Evolutionary conservation across 2,797 vertebrate species (phyloP).

Genomic region (Leucoraja ocellata): DNA sequence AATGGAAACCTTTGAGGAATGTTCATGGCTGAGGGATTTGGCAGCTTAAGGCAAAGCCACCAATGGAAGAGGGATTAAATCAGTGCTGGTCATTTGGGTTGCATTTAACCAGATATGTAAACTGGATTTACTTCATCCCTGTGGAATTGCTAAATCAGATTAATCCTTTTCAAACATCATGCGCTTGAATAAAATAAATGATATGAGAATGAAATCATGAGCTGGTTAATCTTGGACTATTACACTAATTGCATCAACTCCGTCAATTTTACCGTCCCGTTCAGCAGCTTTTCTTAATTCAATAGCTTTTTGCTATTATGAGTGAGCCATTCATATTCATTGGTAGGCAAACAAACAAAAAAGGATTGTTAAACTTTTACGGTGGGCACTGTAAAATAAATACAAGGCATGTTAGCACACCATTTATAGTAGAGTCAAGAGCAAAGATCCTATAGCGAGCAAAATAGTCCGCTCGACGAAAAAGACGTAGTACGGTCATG

Average conservation of each 20-base stretch:
- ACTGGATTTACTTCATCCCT: constrained; percentile 7
- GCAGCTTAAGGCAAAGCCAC: neutral
- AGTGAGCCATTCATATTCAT: neutral
- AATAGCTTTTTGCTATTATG: neutral
- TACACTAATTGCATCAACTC: neutral
- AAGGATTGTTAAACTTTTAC: neutral
- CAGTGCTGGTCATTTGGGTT: neutral
- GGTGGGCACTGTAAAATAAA: neutral
- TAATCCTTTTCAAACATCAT: constrained; percentile 17
- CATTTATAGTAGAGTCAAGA: neutral
- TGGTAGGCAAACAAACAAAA: neutral
- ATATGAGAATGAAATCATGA: neutral
- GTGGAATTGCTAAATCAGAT: neutral
- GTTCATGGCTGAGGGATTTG: neutral
- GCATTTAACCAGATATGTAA: neutral
- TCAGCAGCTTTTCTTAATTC: neutral
- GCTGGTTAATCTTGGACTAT: neutral
- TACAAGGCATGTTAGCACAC: neutral
- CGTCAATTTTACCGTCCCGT: neutral
- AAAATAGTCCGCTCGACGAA: no score
- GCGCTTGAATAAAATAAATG: constrained; percentile 18
- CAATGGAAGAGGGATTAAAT: neutral
- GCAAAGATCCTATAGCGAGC: no score
- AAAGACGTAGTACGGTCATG: no score
- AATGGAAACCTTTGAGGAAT: no score